phyloP scores from a whole-genome alignment of 2,888 invertebrate genomes.

The Papilio gigon region DNA sequence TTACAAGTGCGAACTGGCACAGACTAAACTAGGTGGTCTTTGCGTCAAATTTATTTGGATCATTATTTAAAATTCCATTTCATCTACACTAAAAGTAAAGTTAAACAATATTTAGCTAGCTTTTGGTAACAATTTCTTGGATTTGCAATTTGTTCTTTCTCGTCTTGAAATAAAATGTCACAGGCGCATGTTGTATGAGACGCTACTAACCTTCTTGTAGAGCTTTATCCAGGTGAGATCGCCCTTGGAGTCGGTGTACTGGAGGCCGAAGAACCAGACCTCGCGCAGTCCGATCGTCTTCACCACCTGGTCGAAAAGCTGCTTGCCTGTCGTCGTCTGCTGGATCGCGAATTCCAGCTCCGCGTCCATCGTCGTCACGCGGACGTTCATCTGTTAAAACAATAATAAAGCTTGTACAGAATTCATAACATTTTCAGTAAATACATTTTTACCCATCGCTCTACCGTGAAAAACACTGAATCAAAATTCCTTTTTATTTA shows the following conservation, averaged over 20 bases:
- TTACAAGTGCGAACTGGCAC: neutral
- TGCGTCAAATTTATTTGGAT: neutral
- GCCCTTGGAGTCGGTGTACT: conserved; percentile 99
- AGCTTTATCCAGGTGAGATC: conserved; percentile 99
- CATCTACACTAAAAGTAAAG: neutral
- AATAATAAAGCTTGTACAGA: conserved; percentile 10
- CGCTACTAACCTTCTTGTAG: conserved; percentile 96
- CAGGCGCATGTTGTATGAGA: neutral
- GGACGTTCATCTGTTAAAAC: conserved; percentile 94
- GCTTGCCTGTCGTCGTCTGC: conserved; percentile 99
- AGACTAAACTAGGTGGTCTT: neutral
- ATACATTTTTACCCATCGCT: neutral
- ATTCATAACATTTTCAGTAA: conserved; percentile 42
- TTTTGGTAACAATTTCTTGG: too few species aligned
- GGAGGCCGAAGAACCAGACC: conserved; percentile 99
- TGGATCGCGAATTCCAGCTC: conserved; percentile 99
- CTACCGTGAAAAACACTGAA: too few species aligned
- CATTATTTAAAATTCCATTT: neutral
- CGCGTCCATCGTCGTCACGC: conserved; percentile 99
- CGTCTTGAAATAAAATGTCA: neutral
- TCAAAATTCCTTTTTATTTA: neutral
- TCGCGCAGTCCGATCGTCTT: conserved; percentile 99
- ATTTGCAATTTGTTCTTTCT: conserved; percentile 1
- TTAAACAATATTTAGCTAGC: too few species aligned
- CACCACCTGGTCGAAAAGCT: conserved; percentile 99